Base-by-base conservation (phyloP, 1,140 invertebrate species). In the Lordiphosa stackelbergi region DNA sequence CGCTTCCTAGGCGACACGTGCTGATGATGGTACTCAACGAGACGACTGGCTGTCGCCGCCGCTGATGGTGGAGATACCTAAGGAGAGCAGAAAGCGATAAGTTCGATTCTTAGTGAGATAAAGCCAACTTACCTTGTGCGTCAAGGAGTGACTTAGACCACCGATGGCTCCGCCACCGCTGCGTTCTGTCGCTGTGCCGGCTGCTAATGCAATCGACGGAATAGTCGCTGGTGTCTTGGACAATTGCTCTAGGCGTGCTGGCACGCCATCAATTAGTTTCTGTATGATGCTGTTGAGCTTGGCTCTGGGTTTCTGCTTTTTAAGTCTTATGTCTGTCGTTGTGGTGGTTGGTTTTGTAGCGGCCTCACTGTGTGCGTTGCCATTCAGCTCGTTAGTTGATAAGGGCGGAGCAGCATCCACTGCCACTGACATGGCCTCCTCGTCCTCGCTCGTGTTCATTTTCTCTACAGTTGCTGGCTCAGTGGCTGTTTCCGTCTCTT, bases 1-100 rank as follows among this genome's bases (percentile, higher is more conserved):
- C 93, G 89, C 77, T 94, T 94, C 4, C 93, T 89, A 36, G 93
- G 93, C 38, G 93, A 94, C 2, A 94, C 92, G 88, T 85, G 86
- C 88, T 85, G 85, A 88, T 90, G 71, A 89, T 89, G 62, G 88
- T 84, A 85, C 52, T 87, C 85, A 61, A 86, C 85, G 74, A 86
- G 73, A 70, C 85, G 85, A 34, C 75, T 78, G 42, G 79, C 58
- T 53, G 77, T 53, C 37, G 81, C 53, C 51, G 77, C 68, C 42
- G 81, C 75, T 37, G 77, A 72, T 16, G 77, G 77, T 4, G 77
- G 77, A 38, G 77, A 81, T 10, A 83, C 77, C 77, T 81, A 5
- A 8, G 41, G 40, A 16, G 2, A n/a, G 10, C 43, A 4, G n/a
- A 7, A 2, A 38, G 11, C 37, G 10, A 8, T 46, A 7, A 54